Evolutionary conservation across 1,140 invertebrate species (phyloP), one percentile per base, ranked within the genome.

Genomic region (Chironomus tepperi): DNA sequence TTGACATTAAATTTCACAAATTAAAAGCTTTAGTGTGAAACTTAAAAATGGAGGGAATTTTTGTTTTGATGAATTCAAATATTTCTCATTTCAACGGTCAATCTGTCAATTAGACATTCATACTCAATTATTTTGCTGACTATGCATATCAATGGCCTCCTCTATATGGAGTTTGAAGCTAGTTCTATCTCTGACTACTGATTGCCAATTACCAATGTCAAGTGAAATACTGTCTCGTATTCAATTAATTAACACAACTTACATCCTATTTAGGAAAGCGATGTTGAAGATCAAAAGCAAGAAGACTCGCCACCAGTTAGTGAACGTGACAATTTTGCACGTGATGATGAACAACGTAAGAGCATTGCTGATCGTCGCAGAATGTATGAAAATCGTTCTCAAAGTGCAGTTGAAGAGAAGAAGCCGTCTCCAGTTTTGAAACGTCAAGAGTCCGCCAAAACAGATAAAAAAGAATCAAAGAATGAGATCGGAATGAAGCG

Each of bases 321-420:
- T 34, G 24, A 34, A 34, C 24, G 24, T 15, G 47, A 57, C n/a
- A 57, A 57, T 15, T 57, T 57, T 15, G 1, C 12, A 57, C 12
- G 47, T n/a, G 47, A 57, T 57, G 47, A 57, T 57, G 47, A 57
- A 15, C 88, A 90, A 77, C 83, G 89, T 47, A 87, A 85, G 76
- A 92, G 91, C 8, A 93, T 94, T 77, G 91, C 92, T 1, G 92
- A 93, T 75, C 84, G 91, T 8, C 84, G 91, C 3, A 87, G 90
- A 75, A 84, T 92, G 77, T 93, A 93, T 79, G 91, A 93, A 78
- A 87, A 83, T 78, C 86, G 89, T 18, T 91, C 87, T 7, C 82
- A 85, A 57, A 88, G 88, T 42, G 87, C 87, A 74, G 83, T 87
- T 7, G 86, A 84, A 0, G 90, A 92, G 75, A 88, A 89, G 76